Percentiles rank a stretch among this genome's conserved stretches.
These are phyloP conservation scores for Lycodopsis pacificus DNA, from an alignment of 2,797 vertebrate genomes.

Conservation along the genomic window DNA sequence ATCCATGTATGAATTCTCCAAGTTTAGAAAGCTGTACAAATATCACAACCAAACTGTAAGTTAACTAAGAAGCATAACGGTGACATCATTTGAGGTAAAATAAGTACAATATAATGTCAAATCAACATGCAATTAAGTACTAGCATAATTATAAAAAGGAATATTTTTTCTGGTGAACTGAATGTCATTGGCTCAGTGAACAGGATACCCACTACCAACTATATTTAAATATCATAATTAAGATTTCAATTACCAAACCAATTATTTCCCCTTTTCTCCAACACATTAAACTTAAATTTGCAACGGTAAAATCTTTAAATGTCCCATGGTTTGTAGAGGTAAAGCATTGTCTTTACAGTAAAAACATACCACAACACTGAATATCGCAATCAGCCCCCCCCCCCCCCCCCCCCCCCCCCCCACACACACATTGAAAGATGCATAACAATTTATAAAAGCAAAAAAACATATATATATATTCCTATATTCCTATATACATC, in stretches of 20 bases:
- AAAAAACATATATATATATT: conserved; percentile 1
- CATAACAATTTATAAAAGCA: conserved; percentile 3
- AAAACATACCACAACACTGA: background rate
- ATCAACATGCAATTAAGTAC: conserved; percentile 1
- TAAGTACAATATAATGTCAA: background rate
- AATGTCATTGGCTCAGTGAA: background rate
- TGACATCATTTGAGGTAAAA: conserved; percentile 16
- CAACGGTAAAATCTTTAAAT: background rate
- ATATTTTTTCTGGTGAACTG: background rate
- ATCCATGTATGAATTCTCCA: background rate
- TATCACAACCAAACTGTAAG: background rate
- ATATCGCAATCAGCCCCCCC: background rate
- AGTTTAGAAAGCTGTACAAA: background rate
- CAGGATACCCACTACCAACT: background rate
- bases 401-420: no score
- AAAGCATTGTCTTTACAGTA: background rate
- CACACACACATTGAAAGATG: background rate
- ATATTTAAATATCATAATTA: conserved; percentile 12
- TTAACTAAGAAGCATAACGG: background rate
- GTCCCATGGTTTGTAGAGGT: background rate
- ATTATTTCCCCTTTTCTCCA: background rate
- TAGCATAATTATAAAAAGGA: background rate
- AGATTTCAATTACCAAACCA: conserved; percentile 4
- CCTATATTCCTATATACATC: no score
- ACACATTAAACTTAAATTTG: background rate